phyloP scores from a whole-genome alignment of 2,113 vertebrate genomes.

The Melanerpes formicivorus region DNA sequence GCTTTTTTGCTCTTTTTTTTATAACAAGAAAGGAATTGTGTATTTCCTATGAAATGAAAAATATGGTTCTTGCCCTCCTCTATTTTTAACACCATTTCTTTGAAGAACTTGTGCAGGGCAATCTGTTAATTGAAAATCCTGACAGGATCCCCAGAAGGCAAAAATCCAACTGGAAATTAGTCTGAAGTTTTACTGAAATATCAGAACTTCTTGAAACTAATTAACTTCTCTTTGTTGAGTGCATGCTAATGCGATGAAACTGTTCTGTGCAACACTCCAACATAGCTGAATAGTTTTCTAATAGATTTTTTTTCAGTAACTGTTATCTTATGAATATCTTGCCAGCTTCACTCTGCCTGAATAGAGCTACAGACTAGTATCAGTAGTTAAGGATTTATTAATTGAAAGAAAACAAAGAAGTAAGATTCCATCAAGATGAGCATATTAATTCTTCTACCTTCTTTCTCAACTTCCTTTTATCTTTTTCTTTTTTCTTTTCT shows the following conservation, averaged over 20 bases:
- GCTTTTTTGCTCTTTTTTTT: background rate
- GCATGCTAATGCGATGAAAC: slow-evolving; percentile 36
- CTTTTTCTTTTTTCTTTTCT: background rate
- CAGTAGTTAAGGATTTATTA: background rate
- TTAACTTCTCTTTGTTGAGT: slow-evolving; percentile 49
- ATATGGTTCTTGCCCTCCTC: background rate
- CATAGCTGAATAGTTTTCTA: background rate
- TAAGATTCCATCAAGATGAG: background rate
- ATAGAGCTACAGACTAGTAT: background rate
- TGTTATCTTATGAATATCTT: slow-evolving; percentile 8
- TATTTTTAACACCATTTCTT: slow-evolving; percentile 30
- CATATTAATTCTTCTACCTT: background rate
- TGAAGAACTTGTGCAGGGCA: slow-evolving; percentile 45
- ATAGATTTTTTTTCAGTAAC: slow-evolving; percentile 3
- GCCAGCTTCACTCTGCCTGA: background rate
- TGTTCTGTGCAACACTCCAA: slow-evolving; percentile 12
- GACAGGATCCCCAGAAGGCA: slow-evolving; percentile 64
- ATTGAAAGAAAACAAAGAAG: background rate
- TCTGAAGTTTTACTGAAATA: slow-evolving; percentile 58
- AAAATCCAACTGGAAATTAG: slow-evolving; percentile 30
- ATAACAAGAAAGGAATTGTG: background rate
- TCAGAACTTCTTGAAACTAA: slow-evolving; percentile 52
- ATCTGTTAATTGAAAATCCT: slow-evolving; percentile 63
- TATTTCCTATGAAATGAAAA: slow-evolving; percentile 27
- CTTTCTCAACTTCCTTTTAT: background rate